Percentiles rank a stretch among this genome's conserved stretches.
These are phyloP conservation scores for Paramormyrops kingsleyae DNA, from an alignment of 2,113 vertebrate genomes.

Conservation along the genomic window DNA sequence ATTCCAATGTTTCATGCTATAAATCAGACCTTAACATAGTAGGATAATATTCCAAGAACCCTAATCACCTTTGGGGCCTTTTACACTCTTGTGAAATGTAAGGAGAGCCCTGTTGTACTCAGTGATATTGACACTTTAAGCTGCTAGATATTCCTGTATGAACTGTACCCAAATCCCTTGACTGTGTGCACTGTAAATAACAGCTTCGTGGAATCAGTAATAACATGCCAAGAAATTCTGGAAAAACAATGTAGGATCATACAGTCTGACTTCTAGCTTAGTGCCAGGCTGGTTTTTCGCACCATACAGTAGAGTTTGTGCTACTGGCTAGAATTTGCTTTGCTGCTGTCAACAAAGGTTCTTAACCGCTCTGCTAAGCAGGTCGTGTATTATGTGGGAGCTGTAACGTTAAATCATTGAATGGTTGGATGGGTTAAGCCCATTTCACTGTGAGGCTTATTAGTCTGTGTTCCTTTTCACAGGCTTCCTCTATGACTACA, in stretches of 20 bases:
- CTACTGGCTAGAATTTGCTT: background rate
- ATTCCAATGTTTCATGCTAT: background rate
- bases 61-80: background rate
- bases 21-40: background rate
- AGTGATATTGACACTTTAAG: background rate
- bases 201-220: background rate
- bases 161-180: background rate
- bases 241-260: background rate
- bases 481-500: slow-evolving; percentile 90
- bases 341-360: background rate
- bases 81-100: background rate
- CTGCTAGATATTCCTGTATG: background rate
- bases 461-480: slow-evolving; percentile 26
- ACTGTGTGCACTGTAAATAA: background rate
- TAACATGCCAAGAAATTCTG: background rate
- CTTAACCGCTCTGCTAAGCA: background rate
- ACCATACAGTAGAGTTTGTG: background rate
- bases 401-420: background rate
- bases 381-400: background rate
- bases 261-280: background rate
- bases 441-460: background rate
- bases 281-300: background rate
- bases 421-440: background rate
- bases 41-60: background rate
- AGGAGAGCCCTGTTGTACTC: background rate